Evolutionary conservation across 2,113 vertebrate species (phyloP).

Genomic region (Eleginops maclovinus): DNA sequence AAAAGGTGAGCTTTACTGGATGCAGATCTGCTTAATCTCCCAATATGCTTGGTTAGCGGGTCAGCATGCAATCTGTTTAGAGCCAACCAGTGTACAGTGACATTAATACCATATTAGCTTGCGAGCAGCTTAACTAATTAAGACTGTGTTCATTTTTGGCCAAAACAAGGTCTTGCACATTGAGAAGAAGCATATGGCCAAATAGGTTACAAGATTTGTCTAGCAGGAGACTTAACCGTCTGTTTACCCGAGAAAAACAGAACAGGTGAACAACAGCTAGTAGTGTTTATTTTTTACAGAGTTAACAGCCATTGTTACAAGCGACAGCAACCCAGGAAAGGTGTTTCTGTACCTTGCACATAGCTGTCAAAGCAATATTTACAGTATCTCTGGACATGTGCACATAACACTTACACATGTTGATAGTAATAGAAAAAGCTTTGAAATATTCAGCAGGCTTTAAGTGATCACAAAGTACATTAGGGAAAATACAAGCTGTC

Average conservation of each 20-base stretch:
- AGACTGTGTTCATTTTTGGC: conserved; percentile 28
- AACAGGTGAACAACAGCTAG: conserved; percentile 2
- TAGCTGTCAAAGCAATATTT: conserved; percentile 8
- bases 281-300: neutral
- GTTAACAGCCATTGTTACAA: neutral
- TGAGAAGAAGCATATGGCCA: conserved; percentile 45
- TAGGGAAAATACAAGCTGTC: neutral
- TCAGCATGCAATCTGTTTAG: conserved; percentile 63
- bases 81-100: conserved; percentile 20
- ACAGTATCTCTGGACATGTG: neutral
- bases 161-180: conserved; percentile 38
- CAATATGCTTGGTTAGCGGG: conserved; percentile 70
- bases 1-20: conserved; percentile 64
- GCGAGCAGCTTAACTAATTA: conserved; percentile 43
- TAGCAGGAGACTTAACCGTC: conserved; percentile 31
- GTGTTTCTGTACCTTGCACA: neutral
- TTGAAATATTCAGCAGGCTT: neutral
- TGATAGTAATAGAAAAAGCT: neutral
- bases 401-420: neutral
- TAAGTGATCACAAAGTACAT: neutral
- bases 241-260: conserved; percentile 30
- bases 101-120: conserved; percentile 54
- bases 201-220: conserved; percentile 45
- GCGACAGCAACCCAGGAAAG: neutral
- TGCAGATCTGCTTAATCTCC: conserved; percentile 62